A percentile compares a stretch with the other conserved stretches of the same genome.
phyloP scores from a whole-genome alignment of 2,888 invertebrate species.

The Trichogramma dendrolimi region DNA sequence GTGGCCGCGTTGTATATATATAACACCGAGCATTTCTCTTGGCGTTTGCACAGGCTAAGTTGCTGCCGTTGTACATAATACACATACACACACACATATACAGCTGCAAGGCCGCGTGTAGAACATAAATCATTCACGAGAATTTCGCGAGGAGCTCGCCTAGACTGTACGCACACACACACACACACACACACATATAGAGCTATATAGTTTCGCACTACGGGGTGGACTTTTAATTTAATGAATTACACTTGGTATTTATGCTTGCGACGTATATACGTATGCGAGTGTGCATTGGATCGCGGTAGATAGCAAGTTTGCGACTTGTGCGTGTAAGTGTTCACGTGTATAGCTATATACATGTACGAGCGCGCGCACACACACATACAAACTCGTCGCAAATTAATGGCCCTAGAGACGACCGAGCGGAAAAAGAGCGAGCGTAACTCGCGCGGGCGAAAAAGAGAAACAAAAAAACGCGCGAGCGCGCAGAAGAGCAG shows the following conservation, averaged over 20 bases:
- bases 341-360: too few relatives aligned
- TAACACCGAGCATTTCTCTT: too few relatives aligned
- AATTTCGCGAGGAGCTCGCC: neutral
- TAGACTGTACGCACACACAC: neutral
- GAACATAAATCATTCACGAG: slow-evolving; percentile 21
- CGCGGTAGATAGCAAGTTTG: too few relatives aligned
- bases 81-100: too few relatives aligned
- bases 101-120: too few relatives aligned
- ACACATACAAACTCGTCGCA: neutral
- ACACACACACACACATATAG: neutral
- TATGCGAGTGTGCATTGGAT: too few relatives aligned
- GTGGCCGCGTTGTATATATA: too few relatives aligned
- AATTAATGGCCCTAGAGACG: slow-evolving; percentile 19
- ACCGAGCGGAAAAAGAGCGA: neutral
- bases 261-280: too few relatives aligned
- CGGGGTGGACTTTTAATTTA: slow-evolving; percentile 23
- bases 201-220: neutral
- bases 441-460: neutral
- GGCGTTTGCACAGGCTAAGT: too few relatives aligned
- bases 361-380: slow-evolving; percentile 1
- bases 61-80: too few relatives aligned
- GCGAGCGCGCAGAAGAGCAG: neutral
- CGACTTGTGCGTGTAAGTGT: too few relatives aligned
- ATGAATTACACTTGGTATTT: slow-evolving; percentile 8
- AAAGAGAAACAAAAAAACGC: neutral